A percentile compares a stretch with the other conserved stretches of the same genome.
These are phyloP conservation scores for Ceyx melanurus DNA, from an alignment of 2,113 vertebrate species.

Conservation along the genomic window DNA sequence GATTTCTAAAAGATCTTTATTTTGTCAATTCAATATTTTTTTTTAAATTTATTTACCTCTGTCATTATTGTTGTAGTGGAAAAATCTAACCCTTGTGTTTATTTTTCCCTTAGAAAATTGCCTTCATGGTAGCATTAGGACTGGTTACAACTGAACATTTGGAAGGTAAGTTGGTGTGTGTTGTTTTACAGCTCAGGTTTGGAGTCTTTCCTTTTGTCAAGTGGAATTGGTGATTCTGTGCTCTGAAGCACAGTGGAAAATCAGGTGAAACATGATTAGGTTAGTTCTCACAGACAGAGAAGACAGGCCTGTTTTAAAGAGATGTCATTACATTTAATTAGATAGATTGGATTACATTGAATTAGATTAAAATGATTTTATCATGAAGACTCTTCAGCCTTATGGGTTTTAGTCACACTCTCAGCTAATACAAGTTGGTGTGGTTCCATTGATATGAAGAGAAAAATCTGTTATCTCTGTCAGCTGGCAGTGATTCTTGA, in stretches of 20 bases:
- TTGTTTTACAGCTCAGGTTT: not conserved
- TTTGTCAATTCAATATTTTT: not conserved
- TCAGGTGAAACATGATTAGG: not conserved
- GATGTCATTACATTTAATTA: too few species aligned
- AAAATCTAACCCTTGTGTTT: not conserved
- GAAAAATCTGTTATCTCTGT: not conserved
- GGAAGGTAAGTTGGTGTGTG: constrained; percentile 84
- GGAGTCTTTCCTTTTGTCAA: not conserved
- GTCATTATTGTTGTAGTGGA: not conserved
- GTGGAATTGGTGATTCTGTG: not conserved
- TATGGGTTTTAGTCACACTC: not conserved
- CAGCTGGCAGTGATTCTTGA: not conserved
- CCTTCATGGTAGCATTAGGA: constrained; percentile 97
- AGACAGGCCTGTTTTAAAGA: not conserved
- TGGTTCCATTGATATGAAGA: not conserved
- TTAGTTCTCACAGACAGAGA: not conserved
- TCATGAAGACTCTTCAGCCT: not conserved
- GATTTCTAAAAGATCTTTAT: not conserved
- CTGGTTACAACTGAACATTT: constrained; percentile 94
- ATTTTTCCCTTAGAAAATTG: constrained; percentile 86
- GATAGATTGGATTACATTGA: too few species aligned
- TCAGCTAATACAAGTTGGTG: not conserved
- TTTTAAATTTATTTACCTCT: not conserved
- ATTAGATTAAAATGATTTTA: too few species aligned
- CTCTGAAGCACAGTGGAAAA: not conserved